Evolutionary conservation across 2,888 invertebrate species (phyloP), one percentile per base, ranked within the genome.

Genomic region (Zele albiditarsus): DNA sequence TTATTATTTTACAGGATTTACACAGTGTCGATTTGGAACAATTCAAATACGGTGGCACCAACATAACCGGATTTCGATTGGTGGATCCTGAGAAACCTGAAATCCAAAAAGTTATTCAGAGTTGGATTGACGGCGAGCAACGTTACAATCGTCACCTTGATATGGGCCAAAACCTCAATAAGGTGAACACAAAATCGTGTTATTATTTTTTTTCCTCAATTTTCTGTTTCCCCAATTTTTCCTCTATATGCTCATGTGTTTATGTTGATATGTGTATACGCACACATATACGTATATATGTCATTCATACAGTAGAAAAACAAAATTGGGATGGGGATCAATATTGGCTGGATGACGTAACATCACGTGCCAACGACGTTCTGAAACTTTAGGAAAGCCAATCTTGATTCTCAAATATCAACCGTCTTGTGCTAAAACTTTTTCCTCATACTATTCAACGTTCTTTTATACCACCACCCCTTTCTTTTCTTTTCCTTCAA

Each of bases 11-110:
- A 3, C 87, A 97, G 96, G 98, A 98, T 89, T 91, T 98, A 78
- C 96, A 97, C 85, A 96, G 96, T 73, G 94, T 98, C 46, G 95
- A 98, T 90, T 91, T 98, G 85, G 96, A 97, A 85, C 96, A 97
- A 89, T 98, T 98, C 89, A 96, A 96, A 88, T 96, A 97, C 89
- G 96, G 97, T 10, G 98, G 98, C 42, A 97, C 98, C 31, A 98
- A 98, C 90, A 97, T 98, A 81, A 98, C 98, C 1, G 97, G 97
- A 5, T 94, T 98, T 86, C 93, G 97, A 81, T 90, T 98, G 81
- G 94, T 98, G 62, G 96, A 98, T 89, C 96, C 96, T 28, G 93
- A 94, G 78, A 93, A 94, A 80, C 92, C 94, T n/a, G 94, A 95
- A 83, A 94, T 96, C 31, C 93, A 94, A 85, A 93, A 93, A 84